Evolutionary conservation across 1,140 invertebrate species (phyloP).

Genomic region (Lordiphosa stackelbergi): DNA sequence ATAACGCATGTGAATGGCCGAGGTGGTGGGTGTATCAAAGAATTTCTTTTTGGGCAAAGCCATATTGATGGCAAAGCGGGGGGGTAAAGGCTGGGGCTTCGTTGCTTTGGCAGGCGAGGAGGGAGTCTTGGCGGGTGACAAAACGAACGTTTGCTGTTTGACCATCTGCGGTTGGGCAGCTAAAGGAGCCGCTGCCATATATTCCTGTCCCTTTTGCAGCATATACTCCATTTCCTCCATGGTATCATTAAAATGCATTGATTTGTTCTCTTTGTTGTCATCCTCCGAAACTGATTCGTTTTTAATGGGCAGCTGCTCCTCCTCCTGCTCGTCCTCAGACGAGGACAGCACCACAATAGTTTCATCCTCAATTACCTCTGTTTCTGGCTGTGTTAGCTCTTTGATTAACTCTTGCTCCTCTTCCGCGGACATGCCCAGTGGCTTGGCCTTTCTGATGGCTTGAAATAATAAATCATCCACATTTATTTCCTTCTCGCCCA

Average conservation of each 20-base stretch:
- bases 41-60: constrained; percentile 33
- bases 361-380: constrained; percentile 17
- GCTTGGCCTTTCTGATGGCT: constrained; percentile 53
- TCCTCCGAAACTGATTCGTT: constrained; percentile 3
- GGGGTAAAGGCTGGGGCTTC: too few relatives aligned
- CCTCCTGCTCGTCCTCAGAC: constrained; percentile 32
- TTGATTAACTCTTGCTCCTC: constrained; percentile 39
- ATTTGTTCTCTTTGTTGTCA: constrained; percentile 49
- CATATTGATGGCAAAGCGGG: constrained; percentile 37
- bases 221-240: constrained; percentile 77
- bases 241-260: constrained; percentile 76
- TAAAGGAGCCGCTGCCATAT: constrained; percentile 34
- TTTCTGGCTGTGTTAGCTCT: neutral
- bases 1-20: constrained; percentile 40
- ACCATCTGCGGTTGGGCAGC: neutral
- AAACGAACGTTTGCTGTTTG: constrained; percentile 53
- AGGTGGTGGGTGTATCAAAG: constrained; percentile 30
- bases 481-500: constrained; percentile 34
- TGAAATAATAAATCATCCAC: constrained; percentile 62
- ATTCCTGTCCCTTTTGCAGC: constrained; percentile 71
- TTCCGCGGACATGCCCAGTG: constrained; percentile 28
- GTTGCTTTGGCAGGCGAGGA: neutral
- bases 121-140: constrained; percentile 31
- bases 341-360: constrained; percentile 55
- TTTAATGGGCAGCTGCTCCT: neutral